Base-by-base conservation (phyloP, 2,797 vertebrate genomes). In the Leptodactylus fallax region DNA sequence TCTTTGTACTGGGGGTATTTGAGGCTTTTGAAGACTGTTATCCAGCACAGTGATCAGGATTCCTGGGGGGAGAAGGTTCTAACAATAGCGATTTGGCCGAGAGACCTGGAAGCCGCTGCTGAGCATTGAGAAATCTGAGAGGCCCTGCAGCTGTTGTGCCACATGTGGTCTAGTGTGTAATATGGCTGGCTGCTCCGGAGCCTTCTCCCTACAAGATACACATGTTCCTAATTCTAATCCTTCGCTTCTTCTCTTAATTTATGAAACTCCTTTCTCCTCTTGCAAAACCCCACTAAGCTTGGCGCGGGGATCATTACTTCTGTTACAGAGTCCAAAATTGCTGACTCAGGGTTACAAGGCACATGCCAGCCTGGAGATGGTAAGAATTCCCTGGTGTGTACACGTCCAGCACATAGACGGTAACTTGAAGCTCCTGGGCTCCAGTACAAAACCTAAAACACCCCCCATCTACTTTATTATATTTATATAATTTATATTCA, bases 211-310 rank as follows among this genome's bases (percentile, higher is more conserved):
- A 85, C 56, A 72, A 81, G 56, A 77, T 67, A 88, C 83, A 88
- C 60, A 85, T 85, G 83, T 85, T 88, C 80, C 58, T 79, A 65
- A 85, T 88, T 85, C 69, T 69, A 72, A 69, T 76, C 82, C 77
- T 88, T 88, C 74, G 51, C 76, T 79, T 84, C 74, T 77, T 84
- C 84, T 74, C 77, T 81, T 88, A 74, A 81, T 81, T 85, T 88
- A 81, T 85, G 87, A 85, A 85, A 88, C 65, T n/a, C 85, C 67
- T 76, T 49, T 88, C 83, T 81, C 55, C 36, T 88, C 87, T 85
- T 88, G 82, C 87, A 55, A 82, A 86, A 86, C 84, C 88, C 84
- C 79, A 77, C 87, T 53, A 83, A 74, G 88, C 69, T 86, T 89
- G 84, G 84, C 84, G 7, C 63, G 6, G 25, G 53, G 58, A 80